phyloP scores from a whole-genome alignment of 2,113 vertebrate species.

The Capreolus pygargus region DNA sequence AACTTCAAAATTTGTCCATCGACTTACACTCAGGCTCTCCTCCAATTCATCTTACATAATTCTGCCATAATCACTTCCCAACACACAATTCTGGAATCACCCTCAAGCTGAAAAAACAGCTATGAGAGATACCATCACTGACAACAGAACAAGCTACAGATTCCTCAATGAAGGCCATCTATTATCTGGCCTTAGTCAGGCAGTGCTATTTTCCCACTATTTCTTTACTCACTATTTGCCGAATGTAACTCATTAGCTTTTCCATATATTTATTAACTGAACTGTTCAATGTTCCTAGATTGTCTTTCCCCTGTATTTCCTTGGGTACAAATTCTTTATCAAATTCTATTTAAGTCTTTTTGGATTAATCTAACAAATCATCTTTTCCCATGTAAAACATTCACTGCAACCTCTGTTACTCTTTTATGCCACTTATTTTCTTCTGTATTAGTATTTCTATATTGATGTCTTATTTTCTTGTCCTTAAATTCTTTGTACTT shows the following conservation, averaged over 20 bases:
- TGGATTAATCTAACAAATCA: background rate
- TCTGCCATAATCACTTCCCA: background rate
- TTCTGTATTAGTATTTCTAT: background rate
- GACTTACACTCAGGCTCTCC: background rate
- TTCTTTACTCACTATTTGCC: background rate
- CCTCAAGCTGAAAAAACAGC: background rate
- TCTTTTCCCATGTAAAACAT: background rate
- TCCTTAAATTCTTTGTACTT: background rate
- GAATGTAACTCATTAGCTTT: background rate
- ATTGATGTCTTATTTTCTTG: background rate
- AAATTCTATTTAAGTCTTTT: background rate
- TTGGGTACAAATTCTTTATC: background rate
- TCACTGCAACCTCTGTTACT: background rate
- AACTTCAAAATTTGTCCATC: background rate
- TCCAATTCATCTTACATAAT: background rate
- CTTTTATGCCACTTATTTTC: background rate
- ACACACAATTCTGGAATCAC: background rate
- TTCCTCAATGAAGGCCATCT: background rate
- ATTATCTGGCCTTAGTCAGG: background rate
- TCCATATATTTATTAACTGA: background rate
- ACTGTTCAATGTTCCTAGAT: background rate
- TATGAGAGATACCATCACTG: background rate
- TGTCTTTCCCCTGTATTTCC: background rate
- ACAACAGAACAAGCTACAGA: background rate
- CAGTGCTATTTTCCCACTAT: background rate